Evolutionary conservation across 2,113 vertebrate genomes (phyloP).

Genomic region (Pardalotus punctatus): DNA sequence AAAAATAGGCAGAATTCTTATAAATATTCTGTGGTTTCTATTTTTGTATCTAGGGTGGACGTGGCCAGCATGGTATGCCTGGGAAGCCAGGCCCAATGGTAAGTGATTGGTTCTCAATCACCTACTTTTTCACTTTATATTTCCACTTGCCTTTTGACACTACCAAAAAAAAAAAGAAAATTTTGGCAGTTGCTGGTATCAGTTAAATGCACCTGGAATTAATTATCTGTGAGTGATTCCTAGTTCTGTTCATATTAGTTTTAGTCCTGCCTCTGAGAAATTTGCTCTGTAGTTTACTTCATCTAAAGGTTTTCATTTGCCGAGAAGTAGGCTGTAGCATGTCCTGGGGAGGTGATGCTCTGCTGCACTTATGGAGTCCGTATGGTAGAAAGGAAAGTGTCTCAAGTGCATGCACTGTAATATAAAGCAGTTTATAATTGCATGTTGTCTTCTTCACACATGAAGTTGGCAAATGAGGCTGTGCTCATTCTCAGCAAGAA

Average conservation of each 20-base stretch:
- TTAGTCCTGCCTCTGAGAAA: not conserved
- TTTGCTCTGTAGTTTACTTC: not conserved
- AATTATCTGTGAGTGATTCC: not conserved
- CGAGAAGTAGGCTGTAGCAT: not conserved
- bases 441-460: not conserved
- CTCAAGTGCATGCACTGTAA: not conserved
- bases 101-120: not conserved
- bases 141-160: not conserved
- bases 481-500: not conserved
- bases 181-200: not conserved
- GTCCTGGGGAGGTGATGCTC: not conserved
- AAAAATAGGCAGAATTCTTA: not conserved
- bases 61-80: slow-evolving; percentile 86
- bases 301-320: not conserved
- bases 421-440: not conserved
- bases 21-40: not conserved
- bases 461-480: not conserved
- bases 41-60: slow-evolving; percentile 78
- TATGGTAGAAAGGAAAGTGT: not conserved
- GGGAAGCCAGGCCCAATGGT: slow-evolving; percentile 88
- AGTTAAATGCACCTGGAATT: not conserved
- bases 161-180: not conserved
- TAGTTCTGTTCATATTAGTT: not conserved
- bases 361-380: not conserved
- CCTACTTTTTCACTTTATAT: not conserved